Conservation (phyloP, 2,797 vertebrate genomes). For the Octomys mimax region DNA sequence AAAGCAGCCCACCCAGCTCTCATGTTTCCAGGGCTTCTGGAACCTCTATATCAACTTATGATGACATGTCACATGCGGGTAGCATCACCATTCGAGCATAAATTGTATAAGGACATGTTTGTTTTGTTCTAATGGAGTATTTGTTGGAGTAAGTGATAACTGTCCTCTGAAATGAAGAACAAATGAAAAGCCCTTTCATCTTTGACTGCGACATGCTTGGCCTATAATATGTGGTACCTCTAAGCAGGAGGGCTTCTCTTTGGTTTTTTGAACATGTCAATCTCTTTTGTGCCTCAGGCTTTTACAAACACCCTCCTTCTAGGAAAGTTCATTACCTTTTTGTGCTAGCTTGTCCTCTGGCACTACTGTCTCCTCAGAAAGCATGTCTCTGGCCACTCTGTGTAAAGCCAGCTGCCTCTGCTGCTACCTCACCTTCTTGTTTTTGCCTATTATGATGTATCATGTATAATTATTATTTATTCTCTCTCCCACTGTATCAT, state of each 20-base stretch:
- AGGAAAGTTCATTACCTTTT: background rate
- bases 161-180: background rate
- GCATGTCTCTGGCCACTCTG: background rate
- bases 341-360: background rate
- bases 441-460: background rate
- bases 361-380: background rate
- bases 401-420: background rate
- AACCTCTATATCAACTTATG: background rate
- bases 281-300: constrained; percentile 40
- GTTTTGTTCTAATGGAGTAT: background rate
- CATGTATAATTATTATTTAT: background rate
- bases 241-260: background rate
- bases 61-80: background rate
- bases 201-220: background rate
- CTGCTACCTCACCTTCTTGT: background rate
- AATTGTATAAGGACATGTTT: background rate
- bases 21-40: background rate
- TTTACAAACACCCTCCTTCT: constrained; percentile 55
- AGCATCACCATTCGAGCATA: background rate
- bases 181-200: background rate
- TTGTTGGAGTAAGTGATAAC: background rate
- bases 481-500: background rate
- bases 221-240: background rate
- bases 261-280: background rate
- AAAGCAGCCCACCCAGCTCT: background rate